These are phyloP conservation scores for Campoletis raptor DNA, from an alignment of 2,888 invertebrate species.

Conservation along the genomic window DNA sequence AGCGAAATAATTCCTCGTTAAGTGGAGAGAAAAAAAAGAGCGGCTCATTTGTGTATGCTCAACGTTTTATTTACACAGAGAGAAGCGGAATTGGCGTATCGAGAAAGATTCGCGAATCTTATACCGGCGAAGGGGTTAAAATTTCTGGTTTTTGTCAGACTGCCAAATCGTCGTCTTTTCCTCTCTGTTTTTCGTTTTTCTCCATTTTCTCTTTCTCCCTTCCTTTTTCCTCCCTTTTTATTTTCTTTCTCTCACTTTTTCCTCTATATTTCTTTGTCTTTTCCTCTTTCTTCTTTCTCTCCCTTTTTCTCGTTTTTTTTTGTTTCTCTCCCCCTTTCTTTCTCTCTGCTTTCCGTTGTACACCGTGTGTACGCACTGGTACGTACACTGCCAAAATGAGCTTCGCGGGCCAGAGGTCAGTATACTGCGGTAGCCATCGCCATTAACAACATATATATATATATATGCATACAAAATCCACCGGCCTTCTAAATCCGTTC, in stretches of 20 bases:
- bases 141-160: constrained; percentile 60
- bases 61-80: background rate
- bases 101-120: constrained; percentile 23
- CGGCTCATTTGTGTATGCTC: background rate
- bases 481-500: constrained; percentile 69
- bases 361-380: constrained; percentile 15
- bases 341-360: constrained; percentile 29
- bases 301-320: constrained; percentile 1
- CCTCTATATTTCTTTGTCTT: constrained; percentile 32
- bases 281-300: background rate
- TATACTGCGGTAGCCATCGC: constrained; percentile 66
- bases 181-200: background rate
- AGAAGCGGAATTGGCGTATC: constrained; percentile 33
- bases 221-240: background rate
- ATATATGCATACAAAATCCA: constrained; percentile 5
- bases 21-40: background rate
- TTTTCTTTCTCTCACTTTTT: constrained; percentile 43
- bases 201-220: background rate
- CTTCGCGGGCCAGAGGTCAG: constrained; percentile 65
- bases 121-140: constrained; percentile 50
- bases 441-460: background rate
- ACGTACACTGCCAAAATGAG: constrained; percentile 36
- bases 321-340: constrained; percentile 42
- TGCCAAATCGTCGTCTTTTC: constrained; percentile 62
- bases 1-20: background rate